These are phyloP conservation scores for Microctenopoma lineatum DNA, from an alignment of 2,797 vertebrate species.

Conservation along the genomic window DNA sequence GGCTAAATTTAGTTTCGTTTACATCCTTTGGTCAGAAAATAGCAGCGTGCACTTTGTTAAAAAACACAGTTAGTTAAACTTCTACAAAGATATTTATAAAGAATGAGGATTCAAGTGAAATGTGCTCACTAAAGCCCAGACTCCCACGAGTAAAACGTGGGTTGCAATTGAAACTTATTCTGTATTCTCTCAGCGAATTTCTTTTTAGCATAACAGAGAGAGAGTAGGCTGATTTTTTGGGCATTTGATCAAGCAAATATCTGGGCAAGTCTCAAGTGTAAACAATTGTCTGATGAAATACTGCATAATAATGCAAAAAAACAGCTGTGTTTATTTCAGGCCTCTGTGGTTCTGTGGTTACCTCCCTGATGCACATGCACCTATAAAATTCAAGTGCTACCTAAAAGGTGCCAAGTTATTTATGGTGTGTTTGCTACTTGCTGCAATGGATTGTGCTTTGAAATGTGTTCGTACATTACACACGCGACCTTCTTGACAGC, in stretches of 20 bases:
- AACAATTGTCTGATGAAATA: not conserved
- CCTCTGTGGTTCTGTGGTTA: not conserved
- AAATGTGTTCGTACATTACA: conserved; percentile 38
- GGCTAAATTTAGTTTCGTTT: conserved; percentile 31
- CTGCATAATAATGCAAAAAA: not conserved
- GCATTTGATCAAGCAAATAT: not conserved
- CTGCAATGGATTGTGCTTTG: conserved; percentile 25
- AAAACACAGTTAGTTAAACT: conserved; percentile 14
- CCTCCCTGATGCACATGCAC: not conserved
- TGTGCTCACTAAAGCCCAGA: not conserved
- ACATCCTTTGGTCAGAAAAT: not conserved
- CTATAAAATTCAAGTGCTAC: not conserved
- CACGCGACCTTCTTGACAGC: conserved; percentile 14
- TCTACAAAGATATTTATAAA: conserved; percentile 15
- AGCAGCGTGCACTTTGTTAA: conserved; percentile 1
- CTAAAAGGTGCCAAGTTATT: conserved; percentile 20
- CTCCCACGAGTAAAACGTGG: not conserved
- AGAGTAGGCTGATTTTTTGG: not conserved
- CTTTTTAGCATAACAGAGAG: not conserved
- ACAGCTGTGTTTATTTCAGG: not conserved
- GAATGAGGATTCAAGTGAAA: conserved; percentile 14
- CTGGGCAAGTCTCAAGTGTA: not conserved
- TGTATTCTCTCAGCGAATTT: not conserved
- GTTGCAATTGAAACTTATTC: not conserved
- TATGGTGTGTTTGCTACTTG: not conserved